These are phyloP conservation scores for Prietella phreatophila DNA, from an alignment of 2,113 vertebrate species.

Conservation along the genomic window DNA sequence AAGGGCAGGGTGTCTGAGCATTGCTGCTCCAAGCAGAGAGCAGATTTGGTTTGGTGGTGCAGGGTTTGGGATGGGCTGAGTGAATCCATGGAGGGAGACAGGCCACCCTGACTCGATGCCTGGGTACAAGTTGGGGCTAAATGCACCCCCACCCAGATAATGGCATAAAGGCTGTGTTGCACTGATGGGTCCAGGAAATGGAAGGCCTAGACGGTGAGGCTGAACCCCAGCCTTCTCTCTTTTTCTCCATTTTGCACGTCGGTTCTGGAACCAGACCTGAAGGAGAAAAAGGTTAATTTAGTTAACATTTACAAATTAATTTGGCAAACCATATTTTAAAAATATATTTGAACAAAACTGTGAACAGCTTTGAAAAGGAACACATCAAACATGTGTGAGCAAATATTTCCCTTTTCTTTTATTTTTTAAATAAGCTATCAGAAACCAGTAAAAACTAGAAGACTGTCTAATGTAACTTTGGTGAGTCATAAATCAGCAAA, in stretches of 20 bases:
- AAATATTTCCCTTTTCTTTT: no score
- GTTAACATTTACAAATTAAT: background rate
- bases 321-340: background rate
- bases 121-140: constrained; percentile 75
- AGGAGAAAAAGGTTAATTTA: constrained; percentile 26
- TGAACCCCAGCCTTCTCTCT: constrained; percentile 84
- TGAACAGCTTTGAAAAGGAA: no score
- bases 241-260: constrained; percentile 88
- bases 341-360: background rate
- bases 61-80: constrained; percentile 72
- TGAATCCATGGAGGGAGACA: constrained; percentile 73
- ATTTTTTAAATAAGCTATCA: background rate
- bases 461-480: background rate
- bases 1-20: constrained; percentile 81
- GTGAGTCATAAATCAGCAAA: background rate
- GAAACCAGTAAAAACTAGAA: background rate
- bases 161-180: constrained; percentile 79
- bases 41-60: constrained; percentile 75
- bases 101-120: constrained; percentile 81
- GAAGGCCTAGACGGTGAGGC: constrained; percentile 76
- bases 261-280: constrained; percentile 90
- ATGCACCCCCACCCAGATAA: constrained; percentile 80
- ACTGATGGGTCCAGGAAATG: constrained; percentile 78
- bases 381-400: no score
- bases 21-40: constrained; percentile 79